Evolutionary conservation across 2,888 invertebrate genomes (phyloP), one percentile per base, ranked within the genome.

Genomic region (Rhingia rostrata): DNA sequence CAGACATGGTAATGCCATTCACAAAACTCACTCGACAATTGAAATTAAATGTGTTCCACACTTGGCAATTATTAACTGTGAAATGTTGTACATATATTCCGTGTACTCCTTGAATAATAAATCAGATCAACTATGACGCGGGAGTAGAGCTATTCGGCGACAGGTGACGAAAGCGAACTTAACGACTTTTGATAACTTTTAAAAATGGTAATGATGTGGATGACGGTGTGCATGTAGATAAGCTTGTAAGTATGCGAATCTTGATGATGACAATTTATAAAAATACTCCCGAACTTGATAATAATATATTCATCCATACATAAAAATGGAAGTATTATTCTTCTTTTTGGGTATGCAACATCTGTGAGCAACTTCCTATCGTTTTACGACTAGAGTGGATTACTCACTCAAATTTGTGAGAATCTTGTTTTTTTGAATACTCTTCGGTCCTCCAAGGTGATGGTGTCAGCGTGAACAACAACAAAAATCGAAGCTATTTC

Each of bases 191-290:
- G 14, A 61, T 54, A 61, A 77, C 10, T 43, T 35, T 47, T 54
- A 39, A n/a, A 4, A 22, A 67, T 51, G 66, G 54, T 43, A 43
- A 60, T 35, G 49, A 53, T 6, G 51, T 51, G 61, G 39, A 39
- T 9, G 41, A n/a, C n/a, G 54, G 4, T 37, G 37, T 35, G n/a
- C 2, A 35, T 12, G 4, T 10, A 12, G 33, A 37, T 10, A 54
- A n/a, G 35, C 6, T 2, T 14, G 63, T 47, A 22, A 22, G 32
- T 54, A 41, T 56, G 51, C 60, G 53, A 41, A 43, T 63, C n/a
- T 66, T 35, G 67, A 80, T 80, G 79, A 80, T 66, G 79, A 74
- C 53, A 56, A 60, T 74, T 73, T 43, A 58, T 47, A 49, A 73
- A 79, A 67, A 80, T 74, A 67, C 37, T 47, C 53, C 2, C 22